Conservation (phyloP, 2,888 invertebrate species). For the Drosophila mayaguana region DNA sequence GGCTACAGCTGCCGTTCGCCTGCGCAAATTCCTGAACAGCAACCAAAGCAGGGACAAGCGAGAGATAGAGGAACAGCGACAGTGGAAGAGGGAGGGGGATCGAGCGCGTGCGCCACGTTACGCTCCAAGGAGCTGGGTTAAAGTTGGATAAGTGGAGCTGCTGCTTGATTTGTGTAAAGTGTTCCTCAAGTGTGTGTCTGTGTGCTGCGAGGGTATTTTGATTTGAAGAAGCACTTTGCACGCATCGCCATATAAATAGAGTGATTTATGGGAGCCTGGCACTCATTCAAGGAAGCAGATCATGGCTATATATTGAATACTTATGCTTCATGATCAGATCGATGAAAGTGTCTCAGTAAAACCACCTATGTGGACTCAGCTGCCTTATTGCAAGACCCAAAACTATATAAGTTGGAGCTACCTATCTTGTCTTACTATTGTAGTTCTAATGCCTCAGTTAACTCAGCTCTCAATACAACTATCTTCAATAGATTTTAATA, state of each 20-base stretch:
- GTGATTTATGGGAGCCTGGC: too few relatives aligned
- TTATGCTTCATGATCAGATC: too few relatives aligned
- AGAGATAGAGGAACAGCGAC: not conserved
- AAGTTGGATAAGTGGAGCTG: slow-evolving; percentile 29
- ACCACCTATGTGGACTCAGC: too few relatives aligned
- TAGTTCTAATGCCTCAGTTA: too few relatives aligned
- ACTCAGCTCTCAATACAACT: not conserved
- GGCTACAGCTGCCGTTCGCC: slow-evolving; percentile 53
- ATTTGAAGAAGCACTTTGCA: not conserved
- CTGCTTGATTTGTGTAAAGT: slow-evolving; percentile 42
- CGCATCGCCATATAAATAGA: too few relatives aligned
- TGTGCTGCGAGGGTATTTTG: not conserved
- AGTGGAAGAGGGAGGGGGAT: not conserved
- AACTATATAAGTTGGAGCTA: too few relatives aligned
- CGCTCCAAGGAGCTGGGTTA: slow-evolving; percentile 48
- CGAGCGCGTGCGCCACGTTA: slow-evolving; percentile 71
- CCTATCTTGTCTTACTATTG: too few relatives aligned
- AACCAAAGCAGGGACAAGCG: not conserved
- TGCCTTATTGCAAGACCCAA: too few relatives aligned
- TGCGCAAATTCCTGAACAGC: slow-evolving; percentile 53
- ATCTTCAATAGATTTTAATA: not conserved
- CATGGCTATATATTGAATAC: too few relatives aligned
- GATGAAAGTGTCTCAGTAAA: too few relatives aligned
- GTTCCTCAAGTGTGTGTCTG: slow-evolving; percentile 9
- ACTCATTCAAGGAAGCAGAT: too few relatives aligned